Evolutionary conservation across 2,888 invertebrate genomes (phyloP), one percentile per base, ranked within the genome.

Genomic region (Spicauda simplicius): DNA sequence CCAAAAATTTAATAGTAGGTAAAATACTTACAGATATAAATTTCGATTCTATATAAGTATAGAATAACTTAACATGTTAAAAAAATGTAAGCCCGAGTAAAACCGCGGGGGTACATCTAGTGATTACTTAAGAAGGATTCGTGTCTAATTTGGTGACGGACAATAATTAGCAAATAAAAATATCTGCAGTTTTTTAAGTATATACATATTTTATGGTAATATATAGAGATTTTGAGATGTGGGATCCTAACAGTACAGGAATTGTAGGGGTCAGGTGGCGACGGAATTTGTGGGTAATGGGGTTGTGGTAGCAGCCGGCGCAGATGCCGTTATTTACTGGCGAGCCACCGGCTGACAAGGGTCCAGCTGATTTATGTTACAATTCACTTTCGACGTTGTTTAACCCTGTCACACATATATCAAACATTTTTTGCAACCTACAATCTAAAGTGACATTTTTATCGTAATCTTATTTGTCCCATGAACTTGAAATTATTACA

Each of bases 301-400:
- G 71, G 76, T 45, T 78, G 76, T 80, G 82, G 77, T 78, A 72
- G 76, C 86, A 84, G 75, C 77, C 80, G 80, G 80, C 80, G 76
- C 71, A 74, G 69, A 74, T 78, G 77, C 74, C 80, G 83, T 86
- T 87, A 89, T 88, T 88, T 88, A 88, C 83, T 78, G 78, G 80
- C 77, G 66, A 63, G 74, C 73, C 69, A 70, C 73, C 25, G 73
- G 66, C 76, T 85, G 89, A 91, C 90, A 84, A 82, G 90, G 90
- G 90, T 90, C 80, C 71, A 79, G 80, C 84, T 90, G 90, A 91
- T 91, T 91, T 90, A 91, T 91, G 86, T 83, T 74, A 83, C 82
- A 77, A 86, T 88, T 86, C 81, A 89, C 84, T 90, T 86, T 84
- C 81, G 76, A 81, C 81, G 79, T 75, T 79, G 79, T 84, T 85